These are phyloP conservation scores for Stichodactyla mertensii DNA, from an alignment of 64 coral and sea anemone genomes.

Conservation along the genomic window DNA sequence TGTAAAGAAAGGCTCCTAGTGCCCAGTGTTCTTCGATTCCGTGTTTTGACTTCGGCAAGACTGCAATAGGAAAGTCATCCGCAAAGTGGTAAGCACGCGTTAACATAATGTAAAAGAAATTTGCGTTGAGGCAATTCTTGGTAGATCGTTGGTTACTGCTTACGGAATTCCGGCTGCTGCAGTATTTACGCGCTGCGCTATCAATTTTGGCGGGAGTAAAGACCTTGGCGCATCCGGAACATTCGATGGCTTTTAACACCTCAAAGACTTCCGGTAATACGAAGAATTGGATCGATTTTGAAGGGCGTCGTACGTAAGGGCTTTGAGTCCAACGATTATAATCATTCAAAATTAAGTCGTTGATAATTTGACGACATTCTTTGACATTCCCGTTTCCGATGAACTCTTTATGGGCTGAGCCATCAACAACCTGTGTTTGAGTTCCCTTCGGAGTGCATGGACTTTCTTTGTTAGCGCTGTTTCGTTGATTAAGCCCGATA, in stretches of 20 bases:
- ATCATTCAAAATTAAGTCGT: neutral
- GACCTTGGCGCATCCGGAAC: neutral
- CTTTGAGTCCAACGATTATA: neutral
- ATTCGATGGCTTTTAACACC: neutral
- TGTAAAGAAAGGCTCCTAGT: constrained; percentile 8
- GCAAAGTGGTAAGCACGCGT: neutral
- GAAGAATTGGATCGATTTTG: neutral
- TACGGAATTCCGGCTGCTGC: neutral
- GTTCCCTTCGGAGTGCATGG: neutral
- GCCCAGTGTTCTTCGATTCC: constrained; percentile 12
- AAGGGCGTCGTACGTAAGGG: neutral
- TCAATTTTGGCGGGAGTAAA: constrained; percentile 9
- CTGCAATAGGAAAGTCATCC: neutral
- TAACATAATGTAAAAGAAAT: constrained; percentile 15
- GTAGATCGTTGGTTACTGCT: neutral
- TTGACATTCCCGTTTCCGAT: neutral
- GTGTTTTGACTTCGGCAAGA: neutral
- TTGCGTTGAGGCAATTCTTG: neutral
- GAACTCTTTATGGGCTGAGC: neutral
- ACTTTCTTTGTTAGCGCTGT: neutral
- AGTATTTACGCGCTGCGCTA: neutral
- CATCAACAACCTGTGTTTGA: neutral
- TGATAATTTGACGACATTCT: neutral
- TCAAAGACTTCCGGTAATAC: neutral
- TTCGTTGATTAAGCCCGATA: neutral